Evolutionary conservation across 2,797 vertebrate species (phyloP).

Genomic region (Tolypeutes matacus): DNA sequence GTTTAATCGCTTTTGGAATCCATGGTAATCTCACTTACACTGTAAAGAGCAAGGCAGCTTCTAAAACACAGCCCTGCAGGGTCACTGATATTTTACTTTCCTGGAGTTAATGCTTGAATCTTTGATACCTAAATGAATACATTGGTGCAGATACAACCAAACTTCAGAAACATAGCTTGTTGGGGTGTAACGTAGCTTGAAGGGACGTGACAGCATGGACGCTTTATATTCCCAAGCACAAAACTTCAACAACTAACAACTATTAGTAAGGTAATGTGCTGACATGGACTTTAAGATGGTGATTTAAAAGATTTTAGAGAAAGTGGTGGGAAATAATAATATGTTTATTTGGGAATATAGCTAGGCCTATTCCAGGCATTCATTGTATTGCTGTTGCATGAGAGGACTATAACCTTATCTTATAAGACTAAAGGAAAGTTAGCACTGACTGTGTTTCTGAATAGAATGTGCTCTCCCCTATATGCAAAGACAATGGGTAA

Average conservation of each 20-base stretch:
- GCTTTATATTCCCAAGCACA: not conserved
- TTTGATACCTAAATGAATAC: not conserved
- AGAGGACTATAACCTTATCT: not conserved
- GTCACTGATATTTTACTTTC: not conserved
- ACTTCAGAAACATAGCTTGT: not conserved
- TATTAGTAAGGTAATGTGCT: not conserved
- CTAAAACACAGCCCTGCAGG: not conserved
- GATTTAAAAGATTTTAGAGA: not conserved
- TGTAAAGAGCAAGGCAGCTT: not conserved
- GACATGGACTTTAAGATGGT: not conserved
- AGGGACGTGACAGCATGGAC: not conserved
- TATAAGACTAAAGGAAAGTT: not conserved
- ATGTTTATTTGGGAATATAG: not conserved
- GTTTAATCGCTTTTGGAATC: not conserved
- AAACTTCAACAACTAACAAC: slow-evolving; percentile 11
- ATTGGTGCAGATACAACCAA: not conserved
- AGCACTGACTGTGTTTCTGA: not conserved
- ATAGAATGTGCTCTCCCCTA: not conserved
- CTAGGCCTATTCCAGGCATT: not conserved
- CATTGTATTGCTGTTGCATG: not conserved
- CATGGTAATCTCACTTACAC: not conserved
- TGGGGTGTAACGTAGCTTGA: no score
- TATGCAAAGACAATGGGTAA: not conserved
- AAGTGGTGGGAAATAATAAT: not conserved
- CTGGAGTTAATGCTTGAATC: not conserved